Percentiles rank a stretch among this genome's conserved stretches.
These are phyloP conservation scores for Melanotus villosus DNA, from an alignment of 2,888 invertebrate genomes.

Conservation along the genomic window DNA sequence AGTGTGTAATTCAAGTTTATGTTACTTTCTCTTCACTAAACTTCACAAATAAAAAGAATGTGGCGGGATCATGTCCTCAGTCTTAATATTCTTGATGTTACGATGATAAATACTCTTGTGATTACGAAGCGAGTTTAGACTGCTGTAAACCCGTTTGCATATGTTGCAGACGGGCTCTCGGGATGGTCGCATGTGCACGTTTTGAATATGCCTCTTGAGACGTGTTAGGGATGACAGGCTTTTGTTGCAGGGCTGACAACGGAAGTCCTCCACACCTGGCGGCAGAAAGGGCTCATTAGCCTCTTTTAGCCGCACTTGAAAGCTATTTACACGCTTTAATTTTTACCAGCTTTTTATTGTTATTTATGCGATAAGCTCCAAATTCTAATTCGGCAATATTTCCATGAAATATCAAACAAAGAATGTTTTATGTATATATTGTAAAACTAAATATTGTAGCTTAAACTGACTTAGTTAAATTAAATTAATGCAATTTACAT, in stretches of 20 bases:
- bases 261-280: slow-evolving; percentile 88
- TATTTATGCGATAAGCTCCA: no score
- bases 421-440: no score
- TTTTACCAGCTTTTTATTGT: slow-evolving; percentile 6
- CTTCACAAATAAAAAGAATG: slow-evolving; percentile 66
- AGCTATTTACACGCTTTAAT: slow-evolving; percentile 54
- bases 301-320: slow-evolving; percentile 56
- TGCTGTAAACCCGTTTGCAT: slow-evolving; percentile 93
- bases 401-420: no score
- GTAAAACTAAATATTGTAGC: no score
- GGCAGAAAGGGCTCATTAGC: slow-evolving; percentile 69
- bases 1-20: not conserved
- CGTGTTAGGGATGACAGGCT: slow-evolving; percentile 89
- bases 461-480: not conserved
- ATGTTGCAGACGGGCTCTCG: slow-evolving; percentile 93
- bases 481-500: not conserved
- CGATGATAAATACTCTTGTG: slow-evolving; percentile 95
- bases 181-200: slow-evolving; percentile 92
- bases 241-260: slow-evolving; percentile 94
- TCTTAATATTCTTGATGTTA: slow-evolving; percentile 81
- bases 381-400: no score
- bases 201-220: slow-evolving; percentile 92
- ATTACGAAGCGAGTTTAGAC: slow-evolving; percentile 90
- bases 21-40: not conserved
- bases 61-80: slow-evolving; percentile 67